Evolutionary conservation across 2,797 vertebrate species (phyloP).

Genomic region (Odontamblyopus lacepedii): DNA sequence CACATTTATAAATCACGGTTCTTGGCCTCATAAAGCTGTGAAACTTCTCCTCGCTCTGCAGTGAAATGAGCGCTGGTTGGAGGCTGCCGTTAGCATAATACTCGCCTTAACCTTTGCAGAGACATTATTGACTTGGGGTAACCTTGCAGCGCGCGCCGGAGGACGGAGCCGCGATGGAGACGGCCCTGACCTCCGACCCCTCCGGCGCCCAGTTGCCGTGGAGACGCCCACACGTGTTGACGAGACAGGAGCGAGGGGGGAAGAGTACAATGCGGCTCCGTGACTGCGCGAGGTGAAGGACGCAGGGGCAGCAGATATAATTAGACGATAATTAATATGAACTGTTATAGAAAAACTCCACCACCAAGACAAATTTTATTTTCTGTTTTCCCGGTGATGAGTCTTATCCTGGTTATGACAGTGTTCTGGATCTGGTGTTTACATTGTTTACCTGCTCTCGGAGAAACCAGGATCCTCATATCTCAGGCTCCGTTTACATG

Average conservation of each 20-base stretch:
- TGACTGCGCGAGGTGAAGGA: background rate
- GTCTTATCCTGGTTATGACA: too few species aligned
- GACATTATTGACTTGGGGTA: conserved; percentile 69
- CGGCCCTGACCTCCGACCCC: conserved; percentile 68
- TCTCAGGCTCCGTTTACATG: too few species aligned
- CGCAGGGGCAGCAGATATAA: background rate
- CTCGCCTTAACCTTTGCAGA: conserved; percentile 71
- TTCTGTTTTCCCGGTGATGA: too few species aligned
- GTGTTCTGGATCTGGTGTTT: too few species aligned
- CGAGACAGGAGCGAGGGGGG: background rate
- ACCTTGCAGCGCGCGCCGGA: conserved; percentile 66
- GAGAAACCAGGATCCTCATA: too few species aligned
- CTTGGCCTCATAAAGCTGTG: too few species aligned
- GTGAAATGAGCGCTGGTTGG: too few species aligned
- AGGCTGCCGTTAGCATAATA: conserved; percentile 55
- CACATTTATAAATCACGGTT: too few species aligned
- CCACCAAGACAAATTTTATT: background rate
- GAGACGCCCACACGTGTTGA: conserved; percentile 52
- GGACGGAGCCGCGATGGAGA: conserved; percentile 67
- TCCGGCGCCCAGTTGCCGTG: conserved; percentile 72
- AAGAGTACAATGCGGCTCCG: background rate
- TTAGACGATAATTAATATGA: background rate
- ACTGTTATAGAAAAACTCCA: background rate
- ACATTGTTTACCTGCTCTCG: too few species aligned
- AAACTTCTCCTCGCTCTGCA: too few species aligned